phyloP scores from a whole-genome alignment of 2,113 vertebrate species.

The Nesoenas mayeri region DNA sequence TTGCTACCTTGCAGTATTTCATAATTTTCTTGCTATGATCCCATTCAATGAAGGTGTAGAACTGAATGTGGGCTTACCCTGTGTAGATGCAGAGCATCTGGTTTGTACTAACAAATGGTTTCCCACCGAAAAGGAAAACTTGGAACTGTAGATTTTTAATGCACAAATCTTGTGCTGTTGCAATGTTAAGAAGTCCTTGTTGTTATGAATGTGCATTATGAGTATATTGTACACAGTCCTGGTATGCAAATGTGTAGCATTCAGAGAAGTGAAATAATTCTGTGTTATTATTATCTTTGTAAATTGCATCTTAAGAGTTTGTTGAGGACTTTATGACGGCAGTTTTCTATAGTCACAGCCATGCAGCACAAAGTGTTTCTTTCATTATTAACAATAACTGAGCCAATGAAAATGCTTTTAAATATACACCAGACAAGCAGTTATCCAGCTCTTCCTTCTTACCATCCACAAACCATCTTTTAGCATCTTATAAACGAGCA shows the following conservation, averaged over 20 bases:
- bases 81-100: constrained; percentile 72
- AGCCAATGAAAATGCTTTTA: constrained; percentile 84
- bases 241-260: constrained; percentile 83
- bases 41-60: constrained; percentile 41
- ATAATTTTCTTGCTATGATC: constrained; percentile 15
- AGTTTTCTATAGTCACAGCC: constrained; percentile 81
- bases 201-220: constrained; percentile 83
- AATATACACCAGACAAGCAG: constrained; percentile 79
- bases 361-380: constrained; percentile 81
- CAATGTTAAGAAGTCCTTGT: constrained; percentile 79
- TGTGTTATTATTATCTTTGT: constrained; percentile 84
- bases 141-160: constrained; percentile 72
- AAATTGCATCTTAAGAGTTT: constrained; percentile 84
- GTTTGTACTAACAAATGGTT: constrained; percentile 61
- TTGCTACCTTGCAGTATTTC: constrained; percentile 22
- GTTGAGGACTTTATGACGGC: constrained; percentile 80
- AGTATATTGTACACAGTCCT: constrained; percentile 82
- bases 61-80: constrained; percentile 34
- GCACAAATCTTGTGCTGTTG: constrained; percentile 73
- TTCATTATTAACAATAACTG: constrained; percentile 84
- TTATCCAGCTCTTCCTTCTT: constrained; percentile 79
- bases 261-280: constrained; percentile 85
- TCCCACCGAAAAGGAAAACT: constrained; percentile 69
- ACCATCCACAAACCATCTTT: constrained; percentile 80
- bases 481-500: constrained; percentile 76